These are phyloP conservation scores for Diglossa cyanea DNA, from an alignment of 2,797 vertebrate species.

Conservation along the genomic window DNA sequence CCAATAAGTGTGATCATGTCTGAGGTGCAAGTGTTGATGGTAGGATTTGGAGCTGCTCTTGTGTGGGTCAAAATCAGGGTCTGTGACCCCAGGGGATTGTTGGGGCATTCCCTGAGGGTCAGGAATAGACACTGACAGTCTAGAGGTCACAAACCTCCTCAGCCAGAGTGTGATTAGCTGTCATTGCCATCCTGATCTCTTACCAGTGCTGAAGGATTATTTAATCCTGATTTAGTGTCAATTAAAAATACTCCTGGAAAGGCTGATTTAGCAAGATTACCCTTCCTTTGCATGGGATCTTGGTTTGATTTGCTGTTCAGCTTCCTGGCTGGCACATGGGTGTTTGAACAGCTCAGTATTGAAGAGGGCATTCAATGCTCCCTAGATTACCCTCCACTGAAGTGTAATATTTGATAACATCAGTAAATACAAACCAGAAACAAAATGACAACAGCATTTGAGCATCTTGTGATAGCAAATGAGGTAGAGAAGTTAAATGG, in stretches of 20 bases:
- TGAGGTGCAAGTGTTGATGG: background rate
- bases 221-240: background rate
- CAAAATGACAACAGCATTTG: conserved; percentile 24
- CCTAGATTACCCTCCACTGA: conserved; percentile 17
- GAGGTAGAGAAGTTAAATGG: conserved; percentile 35
- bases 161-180: background rate
- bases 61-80: background rate
- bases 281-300: background rate
- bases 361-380: conserved; percentile 33
- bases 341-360: conserved; percentile 55
- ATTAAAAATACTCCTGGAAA: background rate
- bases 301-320: background rate
- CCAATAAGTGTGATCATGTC: rapidly evolving
- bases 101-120: background rate
- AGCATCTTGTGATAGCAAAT: conserved; percentile 17
- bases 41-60: background rate
- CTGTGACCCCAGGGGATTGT: background rate
- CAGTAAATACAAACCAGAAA: conserved; percentile 46
- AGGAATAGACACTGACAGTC: background rate
- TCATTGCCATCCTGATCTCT: background rate
- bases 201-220: background rate
- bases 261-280: background rate
- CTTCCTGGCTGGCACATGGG: background rate
- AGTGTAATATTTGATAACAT: conserved; percentile 51
- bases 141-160: background rate